Conservation (phyloP, 2,888 invertebrate species). For the Pogonocherus hispidulus region DNA sequence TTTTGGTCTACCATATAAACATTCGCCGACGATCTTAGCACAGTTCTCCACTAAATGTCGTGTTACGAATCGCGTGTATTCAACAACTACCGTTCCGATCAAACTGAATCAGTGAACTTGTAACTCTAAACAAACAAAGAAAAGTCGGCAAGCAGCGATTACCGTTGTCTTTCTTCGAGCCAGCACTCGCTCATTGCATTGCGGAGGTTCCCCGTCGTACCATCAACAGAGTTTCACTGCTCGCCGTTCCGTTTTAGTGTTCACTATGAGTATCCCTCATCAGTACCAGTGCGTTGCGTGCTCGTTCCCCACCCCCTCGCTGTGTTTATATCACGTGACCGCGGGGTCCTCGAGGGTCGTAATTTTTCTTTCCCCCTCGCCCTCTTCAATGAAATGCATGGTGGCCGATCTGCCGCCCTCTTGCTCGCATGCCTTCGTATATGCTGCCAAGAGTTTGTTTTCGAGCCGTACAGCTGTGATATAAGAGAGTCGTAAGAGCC, state of each 20-base stretch:
- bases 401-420: constrained; percentile 2
- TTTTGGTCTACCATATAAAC: constrained; percentile 37
- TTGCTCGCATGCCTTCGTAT: constrained; percentile 6
- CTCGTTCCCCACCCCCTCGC: constrained; percentile 31
- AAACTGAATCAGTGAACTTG: not conserved
- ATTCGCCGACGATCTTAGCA: constrained; percentile 10
- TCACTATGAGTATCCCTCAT: not conserved
- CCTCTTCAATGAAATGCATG: constrained; percentile 33
- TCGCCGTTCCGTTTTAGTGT: not conserved
- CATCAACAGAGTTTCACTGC: constrained; percentile 23
- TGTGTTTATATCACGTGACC: constrained; percentile 31
- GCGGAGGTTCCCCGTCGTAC: constrained; percentile 20
- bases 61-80: not conserved
- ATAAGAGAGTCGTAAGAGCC: not conserved
- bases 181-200: constrained; percentile 1
- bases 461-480: not conserved
- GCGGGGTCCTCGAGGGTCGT: constrained; percentile 22
- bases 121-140: not conserved
- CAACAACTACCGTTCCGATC: not conserved
- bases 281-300: constrained; percentile 25
- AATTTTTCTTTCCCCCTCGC: constrained; percentile 34
- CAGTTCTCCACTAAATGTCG: not conserved
- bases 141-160: not conserved
- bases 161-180: not conserved
- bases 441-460: not conserved